Conservation (phyloP, 1,140 invertebrate species). For the Andricus grossulariae region DNA sequence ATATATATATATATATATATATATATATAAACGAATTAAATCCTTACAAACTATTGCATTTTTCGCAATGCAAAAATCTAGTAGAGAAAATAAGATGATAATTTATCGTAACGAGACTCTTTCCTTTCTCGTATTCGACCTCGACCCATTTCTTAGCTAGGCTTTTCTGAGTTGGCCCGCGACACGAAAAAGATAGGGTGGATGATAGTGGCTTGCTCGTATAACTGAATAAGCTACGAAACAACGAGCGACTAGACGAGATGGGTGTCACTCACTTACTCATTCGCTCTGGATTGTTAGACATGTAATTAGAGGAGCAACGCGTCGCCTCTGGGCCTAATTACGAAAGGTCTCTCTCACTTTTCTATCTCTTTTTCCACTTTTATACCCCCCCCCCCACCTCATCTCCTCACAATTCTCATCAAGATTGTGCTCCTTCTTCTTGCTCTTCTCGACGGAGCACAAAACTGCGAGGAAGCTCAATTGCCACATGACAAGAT, state of each 20-base stretch:
- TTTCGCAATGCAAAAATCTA: no score
- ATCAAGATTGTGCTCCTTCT: conserved; percentile 24
- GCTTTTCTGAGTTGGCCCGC: neutral
- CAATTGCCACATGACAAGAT: conserved; percentile 26
- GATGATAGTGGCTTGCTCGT: conserved; percentile 44
- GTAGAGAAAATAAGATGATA: neutral
- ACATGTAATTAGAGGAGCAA: conserved; percentile 74
- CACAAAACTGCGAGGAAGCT: conserved; percentile 9
- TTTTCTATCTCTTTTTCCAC: conserved; percentile 10
- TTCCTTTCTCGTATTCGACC: conserved; percentile 8
- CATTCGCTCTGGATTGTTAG: conserved; percentile 67
- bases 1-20: no score
- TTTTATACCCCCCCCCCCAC: conserved; percentile 33
- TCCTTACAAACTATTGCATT: no score
- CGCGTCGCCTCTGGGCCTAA: conserved; percentile 70
- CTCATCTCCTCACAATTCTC: neutral
- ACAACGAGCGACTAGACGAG: conserved; percentile 53
- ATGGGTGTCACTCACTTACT: conserved; percentile 66
- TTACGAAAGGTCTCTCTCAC: conserved; percentile 66
- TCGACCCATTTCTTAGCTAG: conserved; percentile 6
- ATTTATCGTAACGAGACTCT: conserved; percentile 12
- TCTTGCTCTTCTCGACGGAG: conserved; percentile 12
- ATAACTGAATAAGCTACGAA: conserved; percentile 61
- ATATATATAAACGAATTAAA: no score
- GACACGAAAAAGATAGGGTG: conserved; percentile 20